phyloP scores from a whole-genome alignment of 2,113 vertebrate species.

The Mellivora capensis region DNA sequence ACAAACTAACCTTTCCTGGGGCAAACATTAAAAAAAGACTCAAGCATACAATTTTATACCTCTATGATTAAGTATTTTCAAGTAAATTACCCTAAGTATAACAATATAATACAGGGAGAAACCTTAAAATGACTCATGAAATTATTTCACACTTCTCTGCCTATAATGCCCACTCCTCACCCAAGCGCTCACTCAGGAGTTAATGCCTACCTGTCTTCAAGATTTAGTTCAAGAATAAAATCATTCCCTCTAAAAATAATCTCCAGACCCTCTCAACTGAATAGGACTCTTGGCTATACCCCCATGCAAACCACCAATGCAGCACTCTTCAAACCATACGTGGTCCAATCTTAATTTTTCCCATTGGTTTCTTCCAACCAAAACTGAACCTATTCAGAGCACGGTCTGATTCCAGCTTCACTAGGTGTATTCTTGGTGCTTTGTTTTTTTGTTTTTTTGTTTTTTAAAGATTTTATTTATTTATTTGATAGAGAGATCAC shows the following conservation, averaged over 20 bases:
- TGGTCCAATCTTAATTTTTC: neutral
- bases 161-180: neutral
- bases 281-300: neutral
- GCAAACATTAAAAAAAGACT: neutral
- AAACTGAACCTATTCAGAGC: neutral
- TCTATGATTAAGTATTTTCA: neutral
- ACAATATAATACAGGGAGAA: neutral
- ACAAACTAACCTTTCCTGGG: neutral
- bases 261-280: neutral
- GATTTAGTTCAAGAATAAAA: neutral
- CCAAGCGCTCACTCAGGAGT: neutral
- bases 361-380: neutral
- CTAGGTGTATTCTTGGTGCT: neutral
- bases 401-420: neutral
- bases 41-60: neutral
- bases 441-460: too few relatives aligned
- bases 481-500: too few relatives aligned
- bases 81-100: neutral
- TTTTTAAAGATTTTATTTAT: too few relatives aligned
- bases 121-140: neutral
- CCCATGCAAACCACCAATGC: neutral
- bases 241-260: neutral
- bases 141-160: neutral
- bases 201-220: neutral
- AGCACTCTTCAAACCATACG: neutral